Base-by-base conservation (phyloP, 35 echinoderm and acorn worm species). In the Hemicentrotus pulcherrimus region DNA sequence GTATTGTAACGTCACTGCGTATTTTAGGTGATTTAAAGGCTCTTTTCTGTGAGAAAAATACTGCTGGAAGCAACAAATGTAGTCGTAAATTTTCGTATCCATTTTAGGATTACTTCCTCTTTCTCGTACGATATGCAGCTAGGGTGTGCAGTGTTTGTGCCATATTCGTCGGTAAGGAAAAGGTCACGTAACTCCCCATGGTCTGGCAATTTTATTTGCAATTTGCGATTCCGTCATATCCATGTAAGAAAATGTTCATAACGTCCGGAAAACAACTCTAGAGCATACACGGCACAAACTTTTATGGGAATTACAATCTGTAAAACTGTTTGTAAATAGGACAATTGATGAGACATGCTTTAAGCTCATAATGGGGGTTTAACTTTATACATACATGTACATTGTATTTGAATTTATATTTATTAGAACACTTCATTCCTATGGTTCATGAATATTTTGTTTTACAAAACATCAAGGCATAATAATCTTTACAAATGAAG, bases 211-310 rank as follows among this genome's bases (percentile, higher is more conserved):
- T n/a, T 5, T 78, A n/a, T 78, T 78, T 78, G 65, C 65, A 78
- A 78, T 78, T 78, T 78, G 65, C 65, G 65, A 78, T 78, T 78
- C 65, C 65, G 65, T 78, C 65, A 78, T 78, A 28, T 78, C 65
- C 65, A 78, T 78, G 65, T 78, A 30, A 28, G 65, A 22, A 78
- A 78, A 78, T 78, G 0, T 78, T 5, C 65, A n/a, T 78, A 8
- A n/a, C 65, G 65, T 22, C 65, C 65, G 65, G 65, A 78, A n/a
- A 78, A 78, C 19, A 78, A 24, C 16, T 24, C 24, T 71, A 24
- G 19, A 28, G 28, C 65, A 78, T 18, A 78, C 2, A n/a, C 65
- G 28, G 19, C 65, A 78, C 28, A 28, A 78, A 28, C 65, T 78
- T 41, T 59, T 14, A 78, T 28, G 65, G 65, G 19, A 78, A 78